Evolutionary conservation across 92 coral and sea anemone species (phyloP), one percentile per base, ranked within the genome.

Genomic region (Palythoa grandis): DNA sequence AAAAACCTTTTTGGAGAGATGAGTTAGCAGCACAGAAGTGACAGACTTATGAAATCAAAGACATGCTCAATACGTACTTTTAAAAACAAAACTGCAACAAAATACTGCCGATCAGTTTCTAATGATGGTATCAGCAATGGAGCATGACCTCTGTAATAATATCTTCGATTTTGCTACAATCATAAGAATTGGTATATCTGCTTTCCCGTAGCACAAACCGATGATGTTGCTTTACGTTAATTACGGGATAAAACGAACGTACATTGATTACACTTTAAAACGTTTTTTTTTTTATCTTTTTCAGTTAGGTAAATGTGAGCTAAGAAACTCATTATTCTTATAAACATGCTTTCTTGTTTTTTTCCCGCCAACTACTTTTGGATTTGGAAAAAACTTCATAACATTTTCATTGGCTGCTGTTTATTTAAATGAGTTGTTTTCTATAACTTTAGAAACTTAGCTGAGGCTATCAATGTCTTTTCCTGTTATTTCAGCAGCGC

Each of bases 401-500:
- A 19, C 35, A 58, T 78, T 8, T 17, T 52, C 69, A 19, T 69
- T 80, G 15, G 52, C 50, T 7, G 19, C 22, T 80, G 85, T 40
- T 43, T 65, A 19, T 22, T 39, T 40, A 40, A 12, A 74, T 66
- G 20, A 79, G 56, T 66, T 35, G 54, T 66, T 47, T 78, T 63
- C 9, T 69, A 38, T 63, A 79, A 79, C 38, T 35, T 48, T 8
- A 40, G 50, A 80, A 48, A 80, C 9, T n/a, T 63, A 13, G 43
- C 5, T 76, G 38, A 37, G 25, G 40, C 61, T 76, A 76, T 76
- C 82, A 25, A 29, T 15, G 15, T 65, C 43, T 53, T 16, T 80
- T 79, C 85, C 72, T 80, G 73, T 80, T 65, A 52, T 67, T 80
- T 23, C 82, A 53, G 75, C 85, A 80, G 13, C 58, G 38, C 85